Conservation (phyloP, 53 echinoderm and acorn worm genomes). For the Echinarachnius parma region DNA sequence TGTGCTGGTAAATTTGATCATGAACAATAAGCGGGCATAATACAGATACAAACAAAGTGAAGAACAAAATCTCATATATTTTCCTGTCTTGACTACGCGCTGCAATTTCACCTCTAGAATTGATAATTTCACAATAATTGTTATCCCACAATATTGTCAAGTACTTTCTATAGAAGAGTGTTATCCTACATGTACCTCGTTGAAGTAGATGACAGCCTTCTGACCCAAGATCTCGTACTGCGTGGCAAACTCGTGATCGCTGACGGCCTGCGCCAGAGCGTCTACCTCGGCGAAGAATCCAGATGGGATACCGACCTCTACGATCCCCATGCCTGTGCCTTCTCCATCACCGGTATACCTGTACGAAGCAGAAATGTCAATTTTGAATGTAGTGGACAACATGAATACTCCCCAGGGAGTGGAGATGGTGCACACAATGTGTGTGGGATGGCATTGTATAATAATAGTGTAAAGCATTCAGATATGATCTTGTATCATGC, state of each 20-base stretch:
- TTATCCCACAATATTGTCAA: too few species aligned
- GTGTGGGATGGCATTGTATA: too few species aligned
- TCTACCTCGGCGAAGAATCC: slow-evolving; percentile 70
- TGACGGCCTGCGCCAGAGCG: slow-evolving; percentile 14
- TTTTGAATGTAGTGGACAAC: too few species aligned
- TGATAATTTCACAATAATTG: background rate
- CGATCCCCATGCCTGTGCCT: slow-evolving; percentile 75
- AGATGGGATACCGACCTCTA: slow-evolving; percentile 73
- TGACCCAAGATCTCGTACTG: slow-evolving; percentile 18
- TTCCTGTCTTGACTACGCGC: background rate
- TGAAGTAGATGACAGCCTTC: slow-evolving; percentile 19
- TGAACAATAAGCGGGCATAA: too few species aligned
- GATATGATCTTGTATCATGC: too few species aligned
- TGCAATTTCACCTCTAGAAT: background rate
- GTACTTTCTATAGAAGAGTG: background rate
- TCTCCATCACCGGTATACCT: slow-evolving; percentile 51
- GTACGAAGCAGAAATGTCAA: too few species aligned
- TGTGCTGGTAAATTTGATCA: background rate
- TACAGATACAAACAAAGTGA: too few species aligned
- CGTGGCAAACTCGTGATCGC: slow-evolving; percentile 3
- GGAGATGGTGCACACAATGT: too few species aligned
- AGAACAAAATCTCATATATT: too few species aligned
- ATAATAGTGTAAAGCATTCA: too few species aligned
- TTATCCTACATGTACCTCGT: slow-evolving; percentile 9
- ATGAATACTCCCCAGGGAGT: too few species aligned